These are phyloP conservation scores for Conistra vaccinii DNA, from an alignment of 2,888 invertebrate genomes.

Conservation along the genomic window DNA sequence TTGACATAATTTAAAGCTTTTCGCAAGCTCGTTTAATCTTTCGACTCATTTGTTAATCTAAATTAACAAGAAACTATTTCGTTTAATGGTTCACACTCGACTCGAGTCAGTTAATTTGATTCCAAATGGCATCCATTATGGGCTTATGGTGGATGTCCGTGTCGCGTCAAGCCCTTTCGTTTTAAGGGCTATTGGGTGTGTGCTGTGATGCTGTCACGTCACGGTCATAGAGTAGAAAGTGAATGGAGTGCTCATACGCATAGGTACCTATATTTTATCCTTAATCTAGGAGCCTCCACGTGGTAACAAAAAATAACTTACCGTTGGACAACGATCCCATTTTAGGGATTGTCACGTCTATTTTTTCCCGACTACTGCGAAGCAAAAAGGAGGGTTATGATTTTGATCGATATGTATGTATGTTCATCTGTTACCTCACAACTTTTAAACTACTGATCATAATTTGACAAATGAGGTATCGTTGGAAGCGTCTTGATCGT, in stretches of 20 bases:
- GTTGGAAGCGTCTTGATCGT: too few relatives aligned
- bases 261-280: neutral
- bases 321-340: too few relatives aligned
- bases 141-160: constrained; percentile 58
- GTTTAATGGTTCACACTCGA: constrained; percentile 64
- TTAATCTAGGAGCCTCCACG: neutral
- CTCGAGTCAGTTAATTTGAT: constrained; percentile 70
- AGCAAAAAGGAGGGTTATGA: too few relatives aligned
- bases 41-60: constrained; percentile 48
- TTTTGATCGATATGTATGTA: too few relatives aligned
- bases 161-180: constrained; percentile 66
- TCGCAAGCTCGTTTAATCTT: constrained; percentile 34
- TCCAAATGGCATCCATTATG: constrained; percentile 71
- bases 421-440: too few relatives aligned
- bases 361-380: too few relatives aligned
- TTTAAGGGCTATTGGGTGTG: constrained; percentile 64
- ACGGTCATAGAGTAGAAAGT: constrained; percentile 15
- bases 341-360: neutral
- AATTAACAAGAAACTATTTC: constrained; percentile 58
- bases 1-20: constrained; percentile 43
- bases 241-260: constrained; percentile 10
- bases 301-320: too few relatives aligned
- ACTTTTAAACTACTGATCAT: too few relatives aligned
- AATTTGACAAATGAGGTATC: too few relatives aligned
- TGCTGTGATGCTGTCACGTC: constrained; percentile 49